Evolutionary conservation across 1,140 invertebrate genomes (phyloP).

Genomic region (Pseudomyrmex concolor): DNA sequence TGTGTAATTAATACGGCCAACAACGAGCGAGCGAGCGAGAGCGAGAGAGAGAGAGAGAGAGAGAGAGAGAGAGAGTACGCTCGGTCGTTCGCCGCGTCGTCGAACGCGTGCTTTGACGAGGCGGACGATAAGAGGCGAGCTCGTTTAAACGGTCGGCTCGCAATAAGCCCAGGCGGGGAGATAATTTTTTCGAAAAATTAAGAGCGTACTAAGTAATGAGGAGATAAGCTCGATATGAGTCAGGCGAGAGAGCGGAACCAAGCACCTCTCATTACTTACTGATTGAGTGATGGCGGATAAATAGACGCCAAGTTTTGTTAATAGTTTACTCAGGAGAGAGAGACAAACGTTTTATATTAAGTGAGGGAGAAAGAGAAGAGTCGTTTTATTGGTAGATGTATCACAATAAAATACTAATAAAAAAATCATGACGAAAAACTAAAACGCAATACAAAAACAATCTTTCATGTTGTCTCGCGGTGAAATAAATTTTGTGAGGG

Average conservation of each 20-base stretch:
- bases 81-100: background rate
- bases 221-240: background rate
- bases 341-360: too few relatives aligned
- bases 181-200: conserved; percentile 23
- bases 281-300: background rate
- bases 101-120: background rate
- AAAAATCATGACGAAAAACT: too few relatives aligned
- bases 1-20: conserved; percentile 53
- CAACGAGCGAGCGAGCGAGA: background rate
- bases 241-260: background rate
- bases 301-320: too few relatives aligned
- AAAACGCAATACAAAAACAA: background rate
- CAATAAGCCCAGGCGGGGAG: background rate
- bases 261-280: background rate
- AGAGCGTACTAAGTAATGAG: conserved; percentile 1
- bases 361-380: too few relatives aligned
- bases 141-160: conserved; percentile 4
- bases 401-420: too few relatives aligned
- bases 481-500: conserved; percentile 35
- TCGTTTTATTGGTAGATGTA: too few relatives aligned
- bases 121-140: background rate
- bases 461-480: conserved; percentile 9
- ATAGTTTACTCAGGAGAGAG: too few relatives aligned
- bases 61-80: background rate
- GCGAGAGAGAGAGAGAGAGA: too few relatives aligned